These are phyloP conservation scores for Corythornis madagascariensis DNA, from an alignment of 2,113 vertebrate genomes.

Conservation along the genomic window DNA sequence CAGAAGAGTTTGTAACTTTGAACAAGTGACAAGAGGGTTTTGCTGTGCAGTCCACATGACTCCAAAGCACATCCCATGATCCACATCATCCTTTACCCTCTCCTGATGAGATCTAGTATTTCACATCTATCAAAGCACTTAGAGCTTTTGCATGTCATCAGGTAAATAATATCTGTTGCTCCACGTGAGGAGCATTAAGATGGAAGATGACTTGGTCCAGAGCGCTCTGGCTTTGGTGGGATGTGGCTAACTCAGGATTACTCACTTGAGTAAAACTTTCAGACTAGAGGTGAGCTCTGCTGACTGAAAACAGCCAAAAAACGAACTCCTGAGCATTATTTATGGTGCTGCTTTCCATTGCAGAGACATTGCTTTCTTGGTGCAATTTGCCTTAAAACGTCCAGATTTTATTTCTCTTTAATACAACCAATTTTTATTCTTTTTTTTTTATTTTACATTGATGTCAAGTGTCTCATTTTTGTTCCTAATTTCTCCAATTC, in stretches of 20 bases:
- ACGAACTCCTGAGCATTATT: background rate
- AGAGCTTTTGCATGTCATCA: background rate
- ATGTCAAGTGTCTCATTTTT: background rate
- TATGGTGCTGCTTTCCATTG: background rate
- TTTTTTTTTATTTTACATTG: no score
- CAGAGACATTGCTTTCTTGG: background rate
- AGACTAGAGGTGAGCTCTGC: background rate
- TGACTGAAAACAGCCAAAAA: background rate
- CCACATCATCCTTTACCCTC: background rate
- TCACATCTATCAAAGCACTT: background rate
- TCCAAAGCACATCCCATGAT: background rate
- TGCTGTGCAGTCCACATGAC: background rate
- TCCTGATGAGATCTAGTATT: background rate
- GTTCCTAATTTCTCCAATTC: background rate
- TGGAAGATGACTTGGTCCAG: background rate
- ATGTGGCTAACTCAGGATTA: background rate
- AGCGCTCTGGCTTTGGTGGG: background rate
- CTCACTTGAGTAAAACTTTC: background rate
- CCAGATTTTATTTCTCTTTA: background rate
- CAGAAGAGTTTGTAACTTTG: constrained; percentile 68
- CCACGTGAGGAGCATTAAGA: background rate
- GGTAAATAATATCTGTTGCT: background rate
- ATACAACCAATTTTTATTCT: background rate
- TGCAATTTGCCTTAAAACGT: background rate
- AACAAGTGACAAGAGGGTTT: background rate